A percentile compares a stretch with the other conserved stretches of the same genome.
These are phyloP conservation scores for Troglohyphantes excavatus DNA, from an alignment of 2,888 invertebrate species.

Conservation along the genomic window DNA sequence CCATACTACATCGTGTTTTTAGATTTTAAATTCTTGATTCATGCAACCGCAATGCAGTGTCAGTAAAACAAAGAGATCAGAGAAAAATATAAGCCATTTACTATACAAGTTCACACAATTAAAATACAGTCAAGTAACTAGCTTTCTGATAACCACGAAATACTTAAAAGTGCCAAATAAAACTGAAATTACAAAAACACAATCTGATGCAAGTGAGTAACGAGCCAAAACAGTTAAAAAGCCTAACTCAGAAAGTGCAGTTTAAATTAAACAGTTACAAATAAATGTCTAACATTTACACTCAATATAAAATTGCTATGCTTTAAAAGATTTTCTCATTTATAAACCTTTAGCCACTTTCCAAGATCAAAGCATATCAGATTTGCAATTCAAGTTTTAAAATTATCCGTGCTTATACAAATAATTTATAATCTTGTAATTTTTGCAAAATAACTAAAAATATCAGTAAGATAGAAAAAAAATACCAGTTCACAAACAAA, in stretches of 20 bases:
- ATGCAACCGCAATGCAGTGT: conserved; percentile 56
- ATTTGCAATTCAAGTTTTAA: too few relatives aligned
- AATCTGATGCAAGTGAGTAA: not conserved
- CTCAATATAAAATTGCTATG: not conserved
- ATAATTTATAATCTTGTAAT: too few relatives aligned
- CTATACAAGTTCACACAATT: conserved; percentile 73
- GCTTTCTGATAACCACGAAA: conserved; percentile 38
- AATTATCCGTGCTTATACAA: too few relatives aligned
- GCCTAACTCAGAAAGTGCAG: not conserved
- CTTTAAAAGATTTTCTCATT: not conserved
- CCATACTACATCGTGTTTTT: conserved; percentile 69
- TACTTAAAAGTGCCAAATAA: conserved; percentile 35
- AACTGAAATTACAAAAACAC: conserved; percentile 14
- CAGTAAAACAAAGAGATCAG: conserved; percentile 74
- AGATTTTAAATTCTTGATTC: conserved; percentile 50
- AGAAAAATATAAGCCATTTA: conserved; percentile 74
- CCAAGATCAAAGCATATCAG: too few relatives aligned
- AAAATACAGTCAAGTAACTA: conserved; percentile 48
- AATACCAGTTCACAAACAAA: too few relatives aligned
- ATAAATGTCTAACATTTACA: not conserved
- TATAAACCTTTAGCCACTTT: too few relatives aligned
- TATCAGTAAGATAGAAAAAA: too few relatives aligned
- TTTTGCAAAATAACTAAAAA: too few relatives aligned
- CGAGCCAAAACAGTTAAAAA: not conserved
- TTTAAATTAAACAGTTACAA: not conserved